Evolutionary conservation across 2,113 vertebrate species (phyloP).

Genomic region (Herpailurus yagouaroundi): DNA sequence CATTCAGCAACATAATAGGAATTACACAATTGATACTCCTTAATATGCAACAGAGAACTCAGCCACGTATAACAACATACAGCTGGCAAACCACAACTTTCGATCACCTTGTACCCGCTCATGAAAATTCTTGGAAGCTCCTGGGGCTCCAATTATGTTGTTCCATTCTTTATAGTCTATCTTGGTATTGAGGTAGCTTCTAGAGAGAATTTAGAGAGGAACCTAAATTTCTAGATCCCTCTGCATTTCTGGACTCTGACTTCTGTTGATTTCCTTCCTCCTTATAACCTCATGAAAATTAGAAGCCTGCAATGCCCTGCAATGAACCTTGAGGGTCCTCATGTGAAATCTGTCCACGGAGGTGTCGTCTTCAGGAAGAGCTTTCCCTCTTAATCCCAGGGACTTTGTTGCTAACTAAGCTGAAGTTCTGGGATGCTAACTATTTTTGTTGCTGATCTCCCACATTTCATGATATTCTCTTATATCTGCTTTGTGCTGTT

Average conservation of each 20-base stretch:
- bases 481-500: not conserved
- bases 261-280: not conserved
- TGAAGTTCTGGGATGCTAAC: not conserved
- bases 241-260: not conserved
- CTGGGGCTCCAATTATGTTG: not conserved
- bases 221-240: not conserved
- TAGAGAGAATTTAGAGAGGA: not conserved
- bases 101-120: not conserved
- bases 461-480: not conserved
- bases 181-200: not conserved
- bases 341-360: not conserved
- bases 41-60: constrained; percentile 5
- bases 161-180: not conserved
- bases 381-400: not conserved
- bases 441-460: not conserved
- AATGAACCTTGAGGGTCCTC: not conserved
- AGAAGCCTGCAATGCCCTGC: not conserved
- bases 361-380: not conserved
- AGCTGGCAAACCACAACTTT: constrained; percentile 14
- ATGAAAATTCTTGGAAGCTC: constrained; percentile 11
- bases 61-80: not conserved
- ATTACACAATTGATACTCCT: constrained; percentile 17
- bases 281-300: not conserved
- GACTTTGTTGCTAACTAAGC: not conserved
- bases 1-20: not conserved